Conservation (phyloP, 2,113 vertebrate genomes). For the Thomomys bottae region DNA sequence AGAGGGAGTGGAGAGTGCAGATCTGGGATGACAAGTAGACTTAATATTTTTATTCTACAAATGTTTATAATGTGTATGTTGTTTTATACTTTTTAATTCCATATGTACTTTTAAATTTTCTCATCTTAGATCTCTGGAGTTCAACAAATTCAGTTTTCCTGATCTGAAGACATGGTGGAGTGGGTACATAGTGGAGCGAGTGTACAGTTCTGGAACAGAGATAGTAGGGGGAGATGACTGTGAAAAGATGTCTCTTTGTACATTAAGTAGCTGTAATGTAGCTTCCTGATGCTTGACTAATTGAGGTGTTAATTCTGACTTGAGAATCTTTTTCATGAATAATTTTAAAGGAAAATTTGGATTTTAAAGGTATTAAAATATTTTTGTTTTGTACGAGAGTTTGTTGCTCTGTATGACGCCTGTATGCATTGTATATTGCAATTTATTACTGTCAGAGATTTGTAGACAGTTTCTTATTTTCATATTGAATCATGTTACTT, state of each 20-base stretch:
- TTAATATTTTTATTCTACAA: neutral
- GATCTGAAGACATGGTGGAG: conserved; percentile 85
- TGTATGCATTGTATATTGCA: conserved; percentile 92
- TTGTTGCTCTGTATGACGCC: conserved; percentile 92
- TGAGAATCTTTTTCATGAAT: conserved; percentile 89
- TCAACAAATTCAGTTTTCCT: conserved; percentile 98
- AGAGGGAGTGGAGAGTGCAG: neutral
- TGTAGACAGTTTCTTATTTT: conserved; percentile 94
- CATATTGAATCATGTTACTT: conserved; percentile 94
- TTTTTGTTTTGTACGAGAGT: conserved; percentile 92
- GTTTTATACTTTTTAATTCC: conserved; percentile 3
- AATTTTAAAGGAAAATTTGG: conserved; percentile 90
- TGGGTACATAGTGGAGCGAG: conserved; percentile 50
- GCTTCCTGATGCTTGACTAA: conserved; percentile 89
- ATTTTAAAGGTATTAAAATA: conserved; percentile 92
- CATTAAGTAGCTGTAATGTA: conserved; percentile 91
- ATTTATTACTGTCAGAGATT: conserved; percentile 92
- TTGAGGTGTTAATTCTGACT: conserved; percentile 88
- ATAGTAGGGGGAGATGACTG: conserved; percentile 81
- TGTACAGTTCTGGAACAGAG: conserved; percentile 78
- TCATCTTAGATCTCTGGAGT: conserved; percentile 94
- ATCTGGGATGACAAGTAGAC: neutral
- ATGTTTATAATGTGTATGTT: neutral
- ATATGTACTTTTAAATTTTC: conserved; percentile 46
- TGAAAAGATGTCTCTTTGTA: conserved; percentile 87